A percentile compares a stretch with the other conserved stretches of the same genome.
phyloP scores from a whole-genome alignment of 2,113 vertebrate genomes.

The Tor tambroides region DNA sequence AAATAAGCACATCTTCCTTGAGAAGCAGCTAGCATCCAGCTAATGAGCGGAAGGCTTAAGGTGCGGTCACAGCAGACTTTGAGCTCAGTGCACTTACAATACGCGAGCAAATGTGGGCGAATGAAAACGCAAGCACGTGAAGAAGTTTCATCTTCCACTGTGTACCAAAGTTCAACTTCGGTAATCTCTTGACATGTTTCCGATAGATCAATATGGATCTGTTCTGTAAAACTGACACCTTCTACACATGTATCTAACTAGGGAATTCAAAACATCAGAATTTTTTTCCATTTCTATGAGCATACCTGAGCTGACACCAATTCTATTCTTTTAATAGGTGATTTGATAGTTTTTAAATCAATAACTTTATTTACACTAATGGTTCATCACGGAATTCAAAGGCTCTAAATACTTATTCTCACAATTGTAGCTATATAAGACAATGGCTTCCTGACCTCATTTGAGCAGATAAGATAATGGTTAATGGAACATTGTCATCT shows the following conservation, averaged over 20 bases:
- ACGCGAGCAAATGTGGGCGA: background rate
- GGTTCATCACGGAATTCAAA: background rate
- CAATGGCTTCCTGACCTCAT: conserved; percentile 41
- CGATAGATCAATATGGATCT: no score
- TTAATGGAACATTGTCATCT: conserved; percentile 39
- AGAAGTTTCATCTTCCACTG: background rate
- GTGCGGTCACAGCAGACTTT: conserved; percentile 6
- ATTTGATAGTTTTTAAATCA: background rate
- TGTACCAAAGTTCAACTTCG: background rate
- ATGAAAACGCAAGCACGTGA: background rate
- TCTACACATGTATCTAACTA: no score
- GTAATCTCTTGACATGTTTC: background rate
- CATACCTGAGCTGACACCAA: background rate
- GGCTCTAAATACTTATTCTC: background rate
- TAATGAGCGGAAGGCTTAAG: conserved; percentile 20
- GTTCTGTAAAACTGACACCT: no score
- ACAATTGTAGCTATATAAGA: conserved; percentile 1
- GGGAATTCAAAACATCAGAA: no score
- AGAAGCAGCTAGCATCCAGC: conserved; percentile 15
- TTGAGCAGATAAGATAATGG: conserved; percentile 49
- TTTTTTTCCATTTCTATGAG: no score
- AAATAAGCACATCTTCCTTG: background rate
- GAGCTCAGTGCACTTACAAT: background rate
- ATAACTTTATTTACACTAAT: background rate
- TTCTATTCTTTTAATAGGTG: background rate